Conservation (phyloP, 2,888 invertebrate species). For the Drosophila anceps region DNA sequence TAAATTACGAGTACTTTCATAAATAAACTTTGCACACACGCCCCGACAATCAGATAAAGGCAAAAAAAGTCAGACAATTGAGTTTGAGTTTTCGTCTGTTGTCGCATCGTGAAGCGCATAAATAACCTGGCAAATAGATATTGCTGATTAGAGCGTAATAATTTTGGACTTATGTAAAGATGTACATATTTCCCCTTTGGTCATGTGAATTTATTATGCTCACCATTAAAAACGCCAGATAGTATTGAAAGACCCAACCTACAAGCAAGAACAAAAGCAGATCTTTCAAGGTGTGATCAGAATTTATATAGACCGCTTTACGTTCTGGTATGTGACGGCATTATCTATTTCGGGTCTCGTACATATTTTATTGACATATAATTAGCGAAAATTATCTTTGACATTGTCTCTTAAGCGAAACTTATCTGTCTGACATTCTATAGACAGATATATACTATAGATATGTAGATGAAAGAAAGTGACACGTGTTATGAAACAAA, state of each 20-base stretch:
- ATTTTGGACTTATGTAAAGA: conserved; percentile 41
- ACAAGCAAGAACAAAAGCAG: conserved; percentile 16
- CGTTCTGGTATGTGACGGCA: conserved; percentile 21
- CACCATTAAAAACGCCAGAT: conserved; percentile 24
- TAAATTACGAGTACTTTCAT: conserved; percentile 50
- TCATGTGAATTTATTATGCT: conserved; percentile 40
- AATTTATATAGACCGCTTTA: conserved; percentile 30
- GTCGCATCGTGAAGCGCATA: conserved; percentile 38
- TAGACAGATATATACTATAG: conserved; percentile 20
- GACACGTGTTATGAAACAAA: conserved; percentile 41
- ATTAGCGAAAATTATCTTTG: conserved; percentile 59
- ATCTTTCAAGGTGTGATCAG: conserved; percentile 22
- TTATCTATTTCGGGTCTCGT: conserved; percentile 62
- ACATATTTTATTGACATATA: conserved; percentile 66
- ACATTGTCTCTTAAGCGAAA: conserved; percentile 25
- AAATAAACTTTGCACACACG: conserved; percentile 53
- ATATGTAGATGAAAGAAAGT: conserved; percentile 42
- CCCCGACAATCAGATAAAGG: conserved; percentile 32
- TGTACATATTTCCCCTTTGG: conserved; percentile 17
- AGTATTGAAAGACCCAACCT: conserved; percentile 10
- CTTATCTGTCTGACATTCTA: conserved; percentile 47
- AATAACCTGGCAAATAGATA: conserved; percentile 57
- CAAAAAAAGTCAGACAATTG: conserved; percentile 18
- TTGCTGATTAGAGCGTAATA: conserved; percentile 57
- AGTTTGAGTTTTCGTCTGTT: conserved; percentile 25